These are phyloP conservation scores for Nothocercus nigrocapillus DNA, from an alignment of 2,113 vertebrate genomes.

Conservation along the genomic window DNA sequence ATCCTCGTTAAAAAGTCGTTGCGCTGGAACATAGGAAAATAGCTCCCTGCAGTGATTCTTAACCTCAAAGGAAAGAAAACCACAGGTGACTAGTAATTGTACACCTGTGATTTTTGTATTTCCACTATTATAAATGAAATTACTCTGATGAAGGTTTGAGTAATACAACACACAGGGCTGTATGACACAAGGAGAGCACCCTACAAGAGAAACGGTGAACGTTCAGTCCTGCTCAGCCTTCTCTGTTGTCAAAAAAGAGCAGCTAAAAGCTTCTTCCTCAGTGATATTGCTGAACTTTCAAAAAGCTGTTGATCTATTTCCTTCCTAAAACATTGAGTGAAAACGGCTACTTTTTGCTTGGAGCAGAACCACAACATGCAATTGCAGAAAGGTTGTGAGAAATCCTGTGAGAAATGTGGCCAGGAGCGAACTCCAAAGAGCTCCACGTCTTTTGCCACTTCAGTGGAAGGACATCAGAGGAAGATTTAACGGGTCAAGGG, in stretches of 20 bases:
- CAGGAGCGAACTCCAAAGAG: neutral
- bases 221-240: rapidly evolving
- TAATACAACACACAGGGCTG: neutral
- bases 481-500: neutral
- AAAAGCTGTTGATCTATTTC: neutral
- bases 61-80: neutral
- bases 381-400: neutral
- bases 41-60: neutral
- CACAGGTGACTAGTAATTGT: neutral
- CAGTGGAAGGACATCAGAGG: neutral
- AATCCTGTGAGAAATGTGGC: neutral
- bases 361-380: neutral
- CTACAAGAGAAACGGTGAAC: rapidly evolving
- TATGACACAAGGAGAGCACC: neutral
- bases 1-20: neutral
- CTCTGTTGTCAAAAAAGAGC: neutral
- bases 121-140: neutral
- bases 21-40: neutral
- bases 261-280: neutral
- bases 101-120: neutral
- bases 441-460: neutral
- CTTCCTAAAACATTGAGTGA: neutral
- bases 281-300: neutral
- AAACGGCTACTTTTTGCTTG: neutral
- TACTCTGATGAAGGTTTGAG: neutral